These are phyloP conservation scores for Cyclina sinensis DNA, from an alignment of 1,140 invertebrate species.

Conservation along the genomic window DNA sequence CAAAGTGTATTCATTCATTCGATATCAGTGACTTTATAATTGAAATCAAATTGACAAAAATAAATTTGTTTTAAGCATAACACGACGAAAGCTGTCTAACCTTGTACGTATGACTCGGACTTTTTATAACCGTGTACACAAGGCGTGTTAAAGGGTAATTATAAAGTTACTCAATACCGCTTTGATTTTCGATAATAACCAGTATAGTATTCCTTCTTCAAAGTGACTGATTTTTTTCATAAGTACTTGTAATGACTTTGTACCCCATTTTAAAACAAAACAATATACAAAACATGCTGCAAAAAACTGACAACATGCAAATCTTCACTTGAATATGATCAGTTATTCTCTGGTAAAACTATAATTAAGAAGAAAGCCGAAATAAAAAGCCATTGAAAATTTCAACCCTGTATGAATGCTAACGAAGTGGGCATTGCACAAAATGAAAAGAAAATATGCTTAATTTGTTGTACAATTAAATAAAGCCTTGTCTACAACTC, in stretches of 20 bases:
- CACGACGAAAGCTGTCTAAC: not conserved
- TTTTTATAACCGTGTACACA: not conserved
- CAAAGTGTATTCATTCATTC: not conserved
- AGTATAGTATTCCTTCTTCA: not conserved
- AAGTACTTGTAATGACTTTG: not conserved
- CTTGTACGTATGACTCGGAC: not conserved
- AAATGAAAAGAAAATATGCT: no score
- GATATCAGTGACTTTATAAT: slow-evolving; percentile 7
- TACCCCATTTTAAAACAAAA: not conserved
- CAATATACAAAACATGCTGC: not conserved
- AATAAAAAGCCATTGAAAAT: not conserved
- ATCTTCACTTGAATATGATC: not conserved
- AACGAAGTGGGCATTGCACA: not conserved
- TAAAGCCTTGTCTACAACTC: no score
- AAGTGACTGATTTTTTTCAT: not conserved
- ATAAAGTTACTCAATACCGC: not conserved
- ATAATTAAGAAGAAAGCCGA: not conserved
- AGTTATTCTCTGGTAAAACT: not conserved
- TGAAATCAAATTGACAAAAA: not conserved
- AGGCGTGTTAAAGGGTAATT: not conserved
- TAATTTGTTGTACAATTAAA: no score
- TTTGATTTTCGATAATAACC: not conserved
- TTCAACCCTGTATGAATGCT: not conserved
- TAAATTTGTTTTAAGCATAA: not conserved
- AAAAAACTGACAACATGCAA: not conserved